Evolutionary conservation across 1,140 invertebrate genomes (phyloP).

Genomic region (Lasioglossum albipes): DNA sequence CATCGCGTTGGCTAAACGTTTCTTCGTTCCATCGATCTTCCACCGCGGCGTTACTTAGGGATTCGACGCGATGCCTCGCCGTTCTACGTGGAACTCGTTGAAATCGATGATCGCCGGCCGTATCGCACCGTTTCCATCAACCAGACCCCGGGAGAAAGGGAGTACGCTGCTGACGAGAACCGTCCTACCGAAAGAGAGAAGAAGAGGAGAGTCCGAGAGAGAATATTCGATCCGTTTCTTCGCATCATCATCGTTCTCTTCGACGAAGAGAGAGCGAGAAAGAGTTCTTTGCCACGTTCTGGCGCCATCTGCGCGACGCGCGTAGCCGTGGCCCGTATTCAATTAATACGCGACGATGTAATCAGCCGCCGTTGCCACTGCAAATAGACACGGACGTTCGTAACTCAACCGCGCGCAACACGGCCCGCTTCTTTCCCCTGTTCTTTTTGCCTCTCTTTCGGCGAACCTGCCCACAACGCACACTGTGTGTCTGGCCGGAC

Average conservation of each 20-base stretch:
- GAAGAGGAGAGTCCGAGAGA: background rate
- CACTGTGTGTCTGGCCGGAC: slow-evolving; percentile 58
- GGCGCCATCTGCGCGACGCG: slow-evolving; percentile 31
- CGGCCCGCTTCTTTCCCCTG: background rate
- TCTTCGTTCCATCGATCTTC: slow-evolving; percentile 48
- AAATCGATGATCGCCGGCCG: slow-evolving; percentile 37
- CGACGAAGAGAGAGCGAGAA: no score
- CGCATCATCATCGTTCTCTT: background rate
- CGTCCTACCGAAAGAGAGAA: no score
- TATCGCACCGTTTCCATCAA: slow-evolving; percentile 39
- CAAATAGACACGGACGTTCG: slow-evolving; percentile 68
- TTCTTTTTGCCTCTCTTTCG: slow-evolving; percentile 37
- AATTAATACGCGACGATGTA: slow-evolving; percentile 69
- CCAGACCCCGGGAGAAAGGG: background rate
- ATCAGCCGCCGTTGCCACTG: slow-evolving; percentile 59
- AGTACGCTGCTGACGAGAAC: background rate
- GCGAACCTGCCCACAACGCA: slow-evolving; percentile 56
- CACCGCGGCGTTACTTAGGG: slow-evolving; percentile 36
- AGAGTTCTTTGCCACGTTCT: slow-evolving; percentile 27
- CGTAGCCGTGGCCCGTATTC: slow-evolving; percentile 52
- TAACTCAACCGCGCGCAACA: slow-evolving; percentile 59
- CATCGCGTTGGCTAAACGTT: slow-evolving; percentile 25
- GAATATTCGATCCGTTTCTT: slow-evolving; percentile 33
- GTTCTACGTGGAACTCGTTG: slow-evolving; percentile 50
- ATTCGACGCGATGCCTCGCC: slow-evolving; percentile 34